Conservation (phyloP, 2,888 invertebrate species). For the Tyria jacobaeae region DNA sequence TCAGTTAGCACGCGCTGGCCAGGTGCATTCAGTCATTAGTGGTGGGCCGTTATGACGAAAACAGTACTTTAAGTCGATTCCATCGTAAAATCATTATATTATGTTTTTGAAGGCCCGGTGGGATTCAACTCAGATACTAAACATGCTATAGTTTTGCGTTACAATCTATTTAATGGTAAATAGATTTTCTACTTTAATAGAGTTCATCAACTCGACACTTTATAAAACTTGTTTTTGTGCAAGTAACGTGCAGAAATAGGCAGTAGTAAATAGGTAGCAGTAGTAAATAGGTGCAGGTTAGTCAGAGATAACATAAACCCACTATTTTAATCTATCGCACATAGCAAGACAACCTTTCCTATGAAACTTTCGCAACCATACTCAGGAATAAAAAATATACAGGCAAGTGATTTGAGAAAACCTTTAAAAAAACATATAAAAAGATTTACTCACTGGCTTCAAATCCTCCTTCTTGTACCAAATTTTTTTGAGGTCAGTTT, state of each 20-base stretch:
- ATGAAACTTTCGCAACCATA: not conserved
- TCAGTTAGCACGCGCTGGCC: slow-evolving; percentile 64
- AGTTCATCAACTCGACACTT: not conserved
- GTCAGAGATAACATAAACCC: too few species aligned
- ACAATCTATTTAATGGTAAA: not conserved
- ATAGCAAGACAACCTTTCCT: not conserved
- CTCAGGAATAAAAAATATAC: not conserved
- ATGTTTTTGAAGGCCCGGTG: not conserved
- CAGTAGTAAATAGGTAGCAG: too few species aligned
- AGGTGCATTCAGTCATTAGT: slow-evolving; percentile 66
- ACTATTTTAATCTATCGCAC: not conserved
- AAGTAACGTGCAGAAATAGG: not conserved
- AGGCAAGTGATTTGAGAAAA: not conserved
- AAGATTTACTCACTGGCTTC: not conserved
- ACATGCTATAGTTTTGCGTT: not conserved
- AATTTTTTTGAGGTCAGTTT: too few species aligned
- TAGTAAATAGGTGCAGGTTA: too few species aligned
- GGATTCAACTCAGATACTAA: not conserved
- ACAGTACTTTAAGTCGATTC: slow-evolving; percentile 39
- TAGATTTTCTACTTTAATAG: not conserved
- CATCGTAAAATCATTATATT: slow-evolving; percentile 26
- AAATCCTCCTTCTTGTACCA: too few species aligned
- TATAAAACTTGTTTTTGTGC: not conserved
- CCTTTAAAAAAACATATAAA: not conserved
- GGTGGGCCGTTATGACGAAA: slow-evolving; percentile 41